phyloP scores from a whole-genome alignment of 2,797 vertebrate species.

The Crax fasciolata region DNA sequence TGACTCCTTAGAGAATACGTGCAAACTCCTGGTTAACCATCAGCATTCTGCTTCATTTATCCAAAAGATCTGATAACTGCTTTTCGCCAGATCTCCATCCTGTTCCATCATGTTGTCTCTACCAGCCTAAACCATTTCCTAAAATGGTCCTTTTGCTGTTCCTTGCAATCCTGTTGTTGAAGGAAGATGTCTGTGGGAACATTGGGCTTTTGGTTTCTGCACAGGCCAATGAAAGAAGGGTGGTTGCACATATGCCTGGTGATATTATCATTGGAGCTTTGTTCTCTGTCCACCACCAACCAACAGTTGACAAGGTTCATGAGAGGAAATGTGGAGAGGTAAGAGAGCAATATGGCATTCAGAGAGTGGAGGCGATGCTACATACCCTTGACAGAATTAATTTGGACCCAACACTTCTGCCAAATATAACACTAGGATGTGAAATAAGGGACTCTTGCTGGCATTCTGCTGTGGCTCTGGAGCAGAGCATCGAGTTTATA shows the following conservation, averaged over 20 bases:
- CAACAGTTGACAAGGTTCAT: conserved; percentile 96
- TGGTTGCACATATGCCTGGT: conserved; percentile 94
- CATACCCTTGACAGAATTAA: conserved; percentile 97
- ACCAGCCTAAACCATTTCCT: conserved; percentile 81
- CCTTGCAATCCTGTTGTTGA: conserved; percentile 85
- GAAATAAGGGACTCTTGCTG: conserved; percentile 99
- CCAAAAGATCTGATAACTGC: conserved; percentile 43
- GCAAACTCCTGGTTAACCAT: conserved; percentile 56
- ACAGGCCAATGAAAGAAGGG: conserved; percentile 92
- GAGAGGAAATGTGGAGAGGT: conserved; percentile 97
- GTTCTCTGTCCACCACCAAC: conserved; percentile 98
- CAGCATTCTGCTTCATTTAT: conserved; percentile 5
- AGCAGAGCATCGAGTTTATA: conserved; percentile 99
- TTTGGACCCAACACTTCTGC: conserved; percentile 90
- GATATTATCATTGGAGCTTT: conserved; percentile 98
- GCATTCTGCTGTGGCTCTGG: conserved; percentile 97
- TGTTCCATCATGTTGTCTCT: conserved; percentile 82
- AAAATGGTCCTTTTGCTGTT: conserved; percentile 89
- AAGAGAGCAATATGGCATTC: conserved; percentile 98
- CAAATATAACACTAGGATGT: conserved; percentile 95
- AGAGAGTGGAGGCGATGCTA: conserved; percentile 98
- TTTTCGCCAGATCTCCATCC: conserved; percentile 21
- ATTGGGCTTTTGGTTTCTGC: conserved; percentile 82
- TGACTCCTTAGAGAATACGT: conserved; percentile 55
- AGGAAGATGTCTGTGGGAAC: conserved; percentile 84